phyloP scores from a whole-genome alignment of 2,888 invertebrate genomes.

The Harpalus rubripes region DNA sequence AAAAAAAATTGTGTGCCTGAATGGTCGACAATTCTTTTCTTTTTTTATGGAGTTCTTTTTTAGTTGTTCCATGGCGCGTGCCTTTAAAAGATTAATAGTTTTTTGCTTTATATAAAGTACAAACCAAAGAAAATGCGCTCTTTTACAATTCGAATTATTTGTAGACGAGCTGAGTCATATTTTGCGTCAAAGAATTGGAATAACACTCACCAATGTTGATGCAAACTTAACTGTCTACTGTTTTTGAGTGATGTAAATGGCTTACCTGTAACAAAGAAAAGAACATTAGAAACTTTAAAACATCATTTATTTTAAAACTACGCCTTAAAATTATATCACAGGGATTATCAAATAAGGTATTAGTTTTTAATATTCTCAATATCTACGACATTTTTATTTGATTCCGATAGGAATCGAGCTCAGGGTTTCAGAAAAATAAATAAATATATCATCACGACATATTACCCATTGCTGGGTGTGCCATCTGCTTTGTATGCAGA shows the following conservation, averaged over 20 bases:
- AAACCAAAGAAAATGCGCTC: not conserved
- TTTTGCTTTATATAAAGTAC: not conserved
- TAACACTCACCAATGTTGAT: slow-evolving; percentile 17
- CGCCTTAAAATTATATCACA: no score
- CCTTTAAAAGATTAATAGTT: slow-evolving; percentile 39
- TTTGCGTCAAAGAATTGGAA: slow-evolving; percentile 25
- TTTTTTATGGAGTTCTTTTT: not conserved
- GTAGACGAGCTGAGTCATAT: not conserved
- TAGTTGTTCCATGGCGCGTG: slow-evolving; percentile 13
- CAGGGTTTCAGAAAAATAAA: no score
- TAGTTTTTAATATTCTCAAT: no score
- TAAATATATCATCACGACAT: no score
- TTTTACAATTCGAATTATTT: not conserved
- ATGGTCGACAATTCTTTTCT: not conserved
- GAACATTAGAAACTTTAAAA: slow-evolving; percentile 4
- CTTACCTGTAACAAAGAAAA: slow-evolving; percentile 33
- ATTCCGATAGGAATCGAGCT: no score
- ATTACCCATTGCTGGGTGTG: no score
- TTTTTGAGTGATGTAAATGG: not conserved
- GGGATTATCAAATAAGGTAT: no score
- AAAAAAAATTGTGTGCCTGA: slow-evolving; percentile 11
- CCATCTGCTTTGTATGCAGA: no score
- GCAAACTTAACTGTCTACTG: not conserved
- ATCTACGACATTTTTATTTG: no score
- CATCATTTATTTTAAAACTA: no score